A percentile compares a stretch with the other conserved stretches of the same genome.
phyloP scores from a whole-genome alignment of 2,888 invertebrate genomes.

The Lochmaea capreae region DNA sequence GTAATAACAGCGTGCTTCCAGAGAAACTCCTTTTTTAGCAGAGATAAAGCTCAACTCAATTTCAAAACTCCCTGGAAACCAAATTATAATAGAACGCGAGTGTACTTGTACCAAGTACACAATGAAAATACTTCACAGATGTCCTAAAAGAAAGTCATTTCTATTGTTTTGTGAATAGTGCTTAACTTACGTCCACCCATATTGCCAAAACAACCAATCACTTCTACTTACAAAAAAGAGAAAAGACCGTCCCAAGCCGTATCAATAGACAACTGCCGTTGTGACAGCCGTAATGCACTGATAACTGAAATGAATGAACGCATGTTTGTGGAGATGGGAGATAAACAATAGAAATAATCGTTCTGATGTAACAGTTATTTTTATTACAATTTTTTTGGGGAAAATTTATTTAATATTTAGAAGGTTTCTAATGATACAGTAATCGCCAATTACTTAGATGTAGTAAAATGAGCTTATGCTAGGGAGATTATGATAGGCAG shows the following conservation, averaged over 20 bases:
- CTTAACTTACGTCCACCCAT: slow-evolving; percentile 30
- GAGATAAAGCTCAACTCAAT: too few species aligned
- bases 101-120: too few species aligned
- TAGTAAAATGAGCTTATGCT: too few species aligned
- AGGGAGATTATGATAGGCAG: too few species aligned
- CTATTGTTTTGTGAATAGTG: slow-evolving; percentile 15
- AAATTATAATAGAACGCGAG: too few species aligned
- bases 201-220: slow-evolving; percentile 40
- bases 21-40: too few species aligned
- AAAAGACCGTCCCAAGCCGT: not conserved
- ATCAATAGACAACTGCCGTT: slow-evolving; percentile 33
- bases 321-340: not conserved
- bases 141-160: not conserved
- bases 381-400: not conserved
- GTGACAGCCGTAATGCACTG: slow-evolving; percentile 44
- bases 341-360: not conserved
- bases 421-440: too few species aligned
- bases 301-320: slow-evolving; percentile 44
- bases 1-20: too few species aligned
- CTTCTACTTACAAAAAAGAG: slow-evolving; percentile 17
- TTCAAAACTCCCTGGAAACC: too few species aligned
- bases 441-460: too few species aligned
- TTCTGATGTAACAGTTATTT: not conserved
- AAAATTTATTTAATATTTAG: too few species aligned
- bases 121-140: slow-evolving; percentile 1